Percentiles rank a stretch among this genome's conserved stretches.
phyloP scores from a whole-genome alignment of 2,797 vertebrate species.

The Orestias chungarensis region DNA sequence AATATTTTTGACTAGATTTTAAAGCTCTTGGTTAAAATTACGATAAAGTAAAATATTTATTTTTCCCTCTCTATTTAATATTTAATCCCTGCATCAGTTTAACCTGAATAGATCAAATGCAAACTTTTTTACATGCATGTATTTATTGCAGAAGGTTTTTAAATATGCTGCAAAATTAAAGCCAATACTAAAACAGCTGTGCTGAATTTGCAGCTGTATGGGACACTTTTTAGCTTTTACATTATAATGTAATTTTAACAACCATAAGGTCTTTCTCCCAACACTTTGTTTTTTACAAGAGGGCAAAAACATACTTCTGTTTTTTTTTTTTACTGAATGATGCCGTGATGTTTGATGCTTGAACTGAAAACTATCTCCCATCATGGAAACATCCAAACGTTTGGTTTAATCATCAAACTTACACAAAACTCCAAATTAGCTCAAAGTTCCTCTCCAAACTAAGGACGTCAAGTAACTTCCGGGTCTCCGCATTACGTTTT shows the following conservation, averaged over 20 bases:
- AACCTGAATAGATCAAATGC: not conserved
- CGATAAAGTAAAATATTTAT: not conserved
- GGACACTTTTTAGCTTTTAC: not conserved
- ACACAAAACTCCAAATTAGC: not conserved
- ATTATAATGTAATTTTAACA: not conserved
- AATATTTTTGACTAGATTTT: too few species aligned
- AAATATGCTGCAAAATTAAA: not conserved
- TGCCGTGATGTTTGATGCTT: not conserved
- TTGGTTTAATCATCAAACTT: not conserved
- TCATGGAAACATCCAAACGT: not conserved
- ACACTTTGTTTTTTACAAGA: not conserved
- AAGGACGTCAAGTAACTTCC: not conserved
- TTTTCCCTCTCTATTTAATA: not conserved
- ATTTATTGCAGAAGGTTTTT: not conserved
- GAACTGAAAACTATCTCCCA: not conserved
- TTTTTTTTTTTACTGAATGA: not conserved
- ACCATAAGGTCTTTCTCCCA: not conserved
- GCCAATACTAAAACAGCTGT: not conserved
- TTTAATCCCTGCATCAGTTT: not conserved
- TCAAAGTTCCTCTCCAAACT: not conserved
- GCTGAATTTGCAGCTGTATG: not conserved
- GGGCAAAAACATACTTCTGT: not conserved
- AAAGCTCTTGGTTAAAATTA: not conserved
- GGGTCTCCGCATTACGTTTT: too few species aligned
- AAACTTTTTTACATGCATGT: not conserved